Evolutionary conservation across 1,140 invertebrate species (phyloP), one percentile per base, ranked within the genome.

Genomic region (Oncopodura yosiiana): DNA sequence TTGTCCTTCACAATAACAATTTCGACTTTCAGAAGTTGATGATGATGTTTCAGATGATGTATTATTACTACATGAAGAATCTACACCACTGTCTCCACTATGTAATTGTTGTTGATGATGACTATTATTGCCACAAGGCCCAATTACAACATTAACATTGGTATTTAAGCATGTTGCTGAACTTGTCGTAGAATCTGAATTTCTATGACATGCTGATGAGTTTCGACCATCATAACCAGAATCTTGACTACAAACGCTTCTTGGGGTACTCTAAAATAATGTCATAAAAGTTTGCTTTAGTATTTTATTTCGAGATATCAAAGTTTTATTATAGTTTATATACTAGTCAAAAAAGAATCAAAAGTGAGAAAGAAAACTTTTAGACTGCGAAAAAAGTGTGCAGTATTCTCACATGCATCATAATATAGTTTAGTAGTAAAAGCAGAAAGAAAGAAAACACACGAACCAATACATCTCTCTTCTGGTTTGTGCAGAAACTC

Each of bases 181-280:
- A 49, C 54, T 56, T 3, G 53, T 12, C 21, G 55, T 45, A 27
- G 53, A 56, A 23, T 37, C 26, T 14, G 58, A 57, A 38, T 54
- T 37, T 8, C 50, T 50, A 34, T 56, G 21, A 16, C 39, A 39
- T n/a, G 37, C 46, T 41, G 29, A 54, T 21, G 36, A 42, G 23
- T 38, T 41, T 44, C 43, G 41, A 49, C 61, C 57, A 18, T 36
- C 46, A 45, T 52, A 61, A 12, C 59, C 51, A 12, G 54, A 56
- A 43, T 63, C 54, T 27, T 58, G 37, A 46, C 39, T 56, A 32
- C 38, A 49, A 21, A 54, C 32, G 30, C 42, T 55, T 48, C 53
- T 34, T 37, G 57, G 51, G 30, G 37, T 53, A 43, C 24, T 52
- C 54, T 57, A 52, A 14, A 41, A 32, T 30, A 32, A 53, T 38